phyloP scores from a whole-genome alignment of 2,797 vertebrate genomes.

The Tenualosa thibaudeaui region DNA sequence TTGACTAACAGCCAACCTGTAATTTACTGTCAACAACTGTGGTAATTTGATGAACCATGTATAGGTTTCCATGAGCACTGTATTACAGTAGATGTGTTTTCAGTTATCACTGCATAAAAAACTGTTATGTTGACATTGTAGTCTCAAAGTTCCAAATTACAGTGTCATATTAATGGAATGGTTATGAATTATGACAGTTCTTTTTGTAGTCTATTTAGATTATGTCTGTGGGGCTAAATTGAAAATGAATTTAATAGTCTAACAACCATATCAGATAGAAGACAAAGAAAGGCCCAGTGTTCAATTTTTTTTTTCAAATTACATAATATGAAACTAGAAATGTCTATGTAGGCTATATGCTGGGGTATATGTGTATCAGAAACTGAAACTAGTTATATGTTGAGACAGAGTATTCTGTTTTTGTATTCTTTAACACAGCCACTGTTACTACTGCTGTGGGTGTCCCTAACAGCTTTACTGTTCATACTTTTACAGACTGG shows the following conservation, averaged over 20 bases:
- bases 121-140: neutral
- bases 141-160: neutral
- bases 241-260: too few relatives aligned
- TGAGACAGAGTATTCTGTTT: neutral
- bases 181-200: too few relatives aligned
- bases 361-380: too few relatives aligned
- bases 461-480: neutral
- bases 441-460: neutral
- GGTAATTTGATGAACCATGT: neutral
- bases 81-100: neutral
- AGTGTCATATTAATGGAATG: too few relatives aligned
- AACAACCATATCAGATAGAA: neutral
- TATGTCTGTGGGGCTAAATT: too few relatives aligned
- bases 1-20: neutral
- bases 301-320: neutral
- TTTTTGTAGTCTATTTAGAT: too few relatives aligned
- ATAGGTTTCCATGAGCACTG: neutral
- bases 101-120: neutral
- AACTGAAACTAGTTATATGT: neutral
- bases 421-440: neutral
- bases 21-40: neutral
- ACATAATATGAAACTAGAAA: neutral
- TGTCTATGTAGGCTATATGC: too few relatives aligned
- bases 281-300: neutral
- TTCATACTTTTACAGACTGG: conserved; percentile 17